These are phyloP conservation scores for Engraulis encrasicolus DNA, from an alignment of 2,113 vertebrate species.

Conservation along the genomic window DNA sequence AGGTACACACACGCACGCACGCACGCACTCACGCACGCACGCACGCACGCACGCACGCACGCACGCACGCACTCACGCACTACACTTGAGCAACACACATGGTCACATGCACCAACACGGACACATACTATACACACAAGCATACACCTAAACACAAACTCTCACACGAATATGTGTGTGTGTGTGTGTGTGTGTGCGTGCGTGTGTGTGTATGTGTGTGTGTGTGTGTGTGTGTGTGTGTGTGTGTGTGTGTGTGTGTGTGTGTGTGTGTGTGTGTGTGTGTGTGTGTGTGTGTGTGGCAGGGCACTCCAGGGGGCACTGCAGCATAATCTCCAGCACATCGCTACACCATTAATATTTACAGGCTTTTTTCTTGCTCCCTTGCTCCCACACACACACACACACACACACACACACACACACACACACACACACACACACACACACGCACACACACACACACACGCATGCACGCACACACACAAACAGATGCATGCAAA, in stretches of 20 bases:
- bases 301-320: no score
- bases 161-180: no score
- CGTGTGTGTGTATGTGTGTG: background rate
- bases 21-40: background rate
- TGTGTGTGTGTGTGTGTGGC: no score
- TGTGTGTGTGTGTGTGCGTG: slow-evolving; percentile 23
- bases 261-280: no score
- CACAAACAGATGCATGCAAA: no score
- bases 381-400: background rate
- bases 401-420: no score
- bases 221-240: no score
- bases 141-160: slow-evolving; percentile 27
- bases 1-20: background rate
- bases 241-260: no score
- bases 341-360: slow-evolving; percentile 40
- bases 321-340: no score
- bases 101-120: background rate
- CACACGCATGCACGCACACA: slow-evolving; percentile 6
- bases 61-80: background rate
- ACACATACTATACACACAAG: slow-evolving; percentile 36
- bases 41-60: slow-evolving; percentile 2
- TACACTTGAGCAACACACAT: no score
- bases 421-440: slow-evolving; percentile 36
- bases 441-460: slow-evolving; percentile 27
- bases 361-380: background rate